Percentiles rank a stretch among this genome's conserved stretches.
Conservation (phyloP, 2,797 vertebrate genomes). For the Fistularia commersonii region DNA sequence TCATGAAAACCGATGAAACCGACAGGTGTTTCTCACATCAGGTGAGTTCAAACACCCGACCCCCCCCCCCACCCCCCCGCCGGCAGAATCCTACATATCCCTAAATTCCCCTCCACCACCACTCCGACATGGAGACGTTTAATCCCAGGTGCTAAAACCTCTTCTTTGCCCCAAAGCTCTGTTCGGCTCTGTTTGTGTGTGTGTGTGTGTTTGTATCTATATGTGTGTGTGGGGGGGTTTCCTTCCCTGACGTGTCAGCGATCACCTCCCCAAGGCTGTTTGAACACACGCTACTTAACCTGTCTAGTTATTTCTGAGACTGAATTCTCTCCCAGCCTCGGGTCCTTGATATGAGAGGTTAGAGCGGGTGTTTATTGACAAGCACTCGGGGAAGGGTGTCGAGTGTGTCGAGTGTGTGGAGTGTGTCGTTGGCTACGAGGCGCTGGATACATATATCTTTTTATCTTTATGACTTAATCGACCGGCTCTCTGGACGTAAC, state of each 20-base stretch:
- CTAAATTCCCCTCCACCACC: too few species aligned
- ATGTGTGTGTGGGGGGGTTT: slow-evolving; percentile 10
- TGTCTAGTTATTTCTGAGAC: slow-evolving; percentile 42
- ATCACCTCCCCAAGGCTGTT: slow-evolving; percentile 36
- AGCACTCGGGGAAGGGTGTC: slow-evolving; percentile 6
- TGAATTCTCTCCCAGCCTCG: slow-evolving; percentile 21
- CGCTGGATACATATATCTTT: too few species aligned
- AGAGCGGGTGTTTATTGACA: slow-evolving; percentile 29
- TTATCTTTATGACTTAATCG: too few species aligned
- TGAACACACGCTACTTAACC: slow-evolving; percentile 39
- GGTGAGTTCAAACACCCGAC: slow-evolving; percentile 51
- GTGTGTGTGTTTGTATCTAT: slow-evolving; percentile 24
- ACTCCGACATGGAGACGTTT: slow-evolving; percentile 49
- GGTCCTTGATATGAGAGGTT: slow-evolving; percentile 46
- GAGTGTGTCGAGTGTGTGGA: too few species aligned
- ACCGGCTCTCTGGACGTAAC: too few species aligned
- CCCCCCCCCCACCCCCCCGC: slow-evolving; percentile 20
- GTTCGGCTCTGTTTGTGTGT: too few species aligned
- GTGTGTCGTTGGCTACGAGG: too few species aligned
- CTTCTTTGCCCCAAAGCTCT: slow-evolving; percentile 27
- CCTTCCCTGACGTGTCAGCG: slow-evolving; percentile 32
- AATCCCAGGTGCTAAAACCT: slow-evolving; percentile 56
- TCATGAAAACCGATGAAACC: slow-evolving; percentile 34
- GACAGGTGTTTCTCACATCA: slow-evolving; percentile 60
- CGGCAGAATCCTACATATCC: too few species aligned